phyloP scores from a whole-genome alignment of 1,140 invertebrate species.

The Drosophila virilis region DNA sequence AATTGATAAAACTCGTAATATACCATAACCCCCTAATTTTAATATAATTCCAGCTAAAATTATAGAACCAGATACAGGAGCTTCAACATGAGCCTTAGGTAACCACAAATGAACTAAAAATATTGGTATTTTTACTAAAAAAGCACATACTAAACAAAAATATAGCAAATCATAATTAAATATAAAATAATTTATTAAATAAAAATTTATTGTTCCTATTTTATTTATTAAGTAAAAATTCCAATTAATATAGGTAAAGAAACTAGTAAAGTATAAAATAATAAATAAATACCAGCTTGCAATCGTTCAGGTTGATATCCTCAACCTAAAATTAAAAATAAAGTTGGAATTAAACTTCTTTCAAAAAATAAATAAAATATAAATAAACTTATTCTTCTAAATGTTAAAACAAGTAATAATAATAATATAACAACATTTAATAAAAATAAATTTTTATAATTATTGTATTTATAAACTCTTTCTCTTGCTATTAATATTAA shows the following conservation, averaged over 20 bases:
- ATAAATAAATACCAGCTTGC: slow-evolving; percentile 86
- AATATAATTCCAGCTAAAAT: too few relatives aligned
- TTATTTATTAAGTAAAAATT: too few relatives aligned
- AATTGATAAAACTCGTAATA: slow-evolving; percentile 86
- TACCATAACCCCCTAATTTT: slow-evolving; percentile 88
- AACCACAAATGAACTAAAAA: too few relatives aligned
- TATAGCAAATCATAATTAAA: too few relatives aligned
- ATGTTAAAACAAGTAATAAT: slow-evolving; percentile 86
- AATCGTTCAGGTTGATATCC: slow-evolving; percentile 87
- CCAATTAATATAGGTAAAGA: slow-evolving; percentile 86
- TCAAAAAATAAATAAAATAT: slow-evolving; percentile 86
- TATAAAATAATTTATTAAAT: too few relatives aligned
- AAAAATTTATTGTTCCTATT: too few relatives aligned
- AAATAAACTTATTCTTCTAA: slow-evolving; percentile 85
- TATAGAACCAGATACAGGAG: too few relatives aligned
- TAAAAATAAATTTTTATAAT: slow-evolving; percentile 85
- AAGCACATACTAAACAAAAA: too few relatives aligned
- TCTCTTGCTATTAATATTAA: slow-evolving; percentile 86
- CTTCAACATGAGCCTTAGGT: too few relatives aligned
- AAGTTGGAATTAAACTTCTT: slow-evolving; percentile 86
- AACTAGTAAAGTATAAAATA: slow-evolving; percentile 84
- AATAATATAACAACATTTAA: slow-evolving; percentile 86
- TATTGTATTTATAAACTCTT: slow-evolving; percentile 84
- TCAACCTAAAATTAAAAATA: slow-evolving; percentile 88
- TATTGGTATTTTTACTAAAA: too few relatives aligned